phyloP scores from a whole-genome alignment of 2,888 invertebrate species.

The Chymomyza caudatula region DNA sequence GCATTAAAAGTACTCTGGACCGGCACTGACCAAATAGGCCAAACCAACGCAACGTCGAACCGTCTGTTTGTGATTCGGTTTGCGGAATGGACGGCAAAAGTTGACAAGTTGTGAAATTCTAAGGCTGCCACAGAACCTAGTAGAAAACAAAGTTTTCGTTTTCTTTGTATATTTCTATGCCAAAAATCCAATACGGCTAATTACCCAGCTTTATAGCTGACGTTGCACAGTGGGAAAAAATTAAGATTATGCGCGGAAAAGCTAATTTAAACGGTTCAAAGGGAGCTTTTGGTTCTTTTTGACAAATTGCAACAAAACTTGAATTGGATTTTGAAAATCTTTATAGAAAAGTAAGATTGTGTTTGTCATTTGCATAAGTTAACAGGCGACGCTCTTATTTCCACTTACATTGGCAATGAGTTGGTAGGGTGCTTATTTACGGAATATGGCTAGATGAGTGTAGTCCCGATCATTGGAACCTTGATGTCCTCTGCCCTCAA shows the following conservation, averaged over 20 bases:
- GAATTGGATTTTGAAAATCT: too few relatives aligned
- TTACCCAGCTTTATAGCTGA: constrained; percentile 54
- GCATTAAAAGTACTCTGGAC: constrained; percentile 43
- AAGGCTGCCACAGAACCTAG: constrained; percentile 56
- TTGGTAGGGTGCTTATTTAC: too few relatives aligned
- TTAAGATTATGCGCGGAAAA: not conserved
- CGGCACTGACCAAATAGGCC: constrained; percentile 9
- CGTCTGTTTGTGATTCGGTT: not conserved
- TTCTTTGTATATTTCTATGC: constrained; percentile 63
- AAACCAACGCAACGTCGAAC: constrained; percentile 33
- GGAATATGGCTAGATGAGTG: too few relatives aligned
- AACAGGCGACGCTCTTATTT: too few relatives aligned
- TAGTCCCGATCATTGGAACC: too few relatives aligned
- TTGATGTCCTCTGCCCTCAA: too few relatives aligned
- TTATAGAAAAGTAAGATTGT: too few relatives aligned
- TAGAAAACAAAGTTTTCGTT: constrained; percentile 57
- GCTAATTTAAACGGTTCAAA: too few relatives aligned
- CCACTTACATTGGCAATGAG: too few relatives aligned
- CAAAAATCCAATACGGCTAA: constrained; percentile 69
- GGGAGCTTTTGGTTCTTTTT: too few relatives aligned
- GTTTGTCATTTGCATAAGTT: too few relatives aligned
- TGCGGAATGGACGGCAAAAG: constrained; percentile 40
- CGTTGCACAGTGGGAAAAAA: constrained; percentile 25
- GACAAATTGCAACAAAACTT: too few relatives aligned
- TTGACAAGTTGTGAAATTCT: constrained; percentile 69